Evolutionary conservation across 1,140 invertebrate genomes (phyloP).

Genomic region (Marisa cornuarietis): DNA sequence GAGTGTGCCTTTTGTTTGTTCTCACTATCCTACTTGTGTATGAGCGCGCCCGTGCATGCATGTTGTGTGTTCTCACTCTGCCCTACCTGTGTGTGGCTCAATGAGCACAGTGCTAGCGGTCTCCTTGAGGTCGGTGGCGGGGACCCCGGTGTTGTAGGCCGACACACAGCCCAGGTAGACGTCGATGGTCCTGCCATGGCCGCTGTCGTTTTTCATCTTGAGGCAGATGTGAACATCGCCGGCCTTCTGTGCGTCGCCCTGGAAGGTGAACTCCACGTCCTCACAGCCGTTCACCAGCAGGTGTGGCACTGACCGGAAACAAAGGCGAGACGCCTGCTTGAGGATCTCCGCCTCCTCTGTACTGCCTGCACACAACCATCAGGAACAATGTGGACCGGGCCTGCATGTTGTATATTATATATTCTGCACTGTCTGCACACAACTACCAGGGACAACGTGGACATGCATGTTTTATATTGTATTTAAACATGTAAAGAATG

Average conservation of each 20-base stretch:
- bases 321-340: slow-evolving; percentile 38
- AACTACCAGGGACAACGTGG: not conserved
- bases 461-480: not conserved
- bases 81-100: slow-evolving; percentile 48
- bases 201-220: slow-evolving; percentile 43
- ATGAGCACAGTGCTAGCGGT: slow-evolving; percentile 36
- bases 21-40: no score
- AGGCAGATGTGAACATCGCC: slow-evolving; percentile 47
- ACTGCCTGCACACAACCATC: slow-evolving; percentile 37
- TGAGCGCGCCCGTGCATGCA: no score
- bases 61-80: no score
- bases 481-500: not conserved
- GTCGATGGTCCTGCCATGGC: slow-evolving; percentile 45
- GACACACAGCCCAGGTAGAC: slow-evolving; percentile 44
- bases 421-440: slow-evolving; percentile 45
- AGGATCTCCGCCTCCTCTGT: slow-evolving; percentile 36
- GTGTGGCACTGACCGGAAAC: slow-evolving; percentile 32
- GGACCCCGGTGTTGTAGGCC: slow-evolving; percentile 57
- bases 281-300: slow-evolving; percentile 20
- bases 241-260: slow-evolving; percentile 41
- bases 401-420: not conserved
- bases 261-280: slow-evolving; percentile 50
- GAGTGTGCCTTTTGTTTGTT: no score
- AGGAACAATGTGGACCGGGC: not conserved
- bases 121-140: slow-evolving; percentile 50